phyloP scores from a whole-genome alignment of 2,888 invertebrate species.

The Helicoverpa assulta region DNA sequence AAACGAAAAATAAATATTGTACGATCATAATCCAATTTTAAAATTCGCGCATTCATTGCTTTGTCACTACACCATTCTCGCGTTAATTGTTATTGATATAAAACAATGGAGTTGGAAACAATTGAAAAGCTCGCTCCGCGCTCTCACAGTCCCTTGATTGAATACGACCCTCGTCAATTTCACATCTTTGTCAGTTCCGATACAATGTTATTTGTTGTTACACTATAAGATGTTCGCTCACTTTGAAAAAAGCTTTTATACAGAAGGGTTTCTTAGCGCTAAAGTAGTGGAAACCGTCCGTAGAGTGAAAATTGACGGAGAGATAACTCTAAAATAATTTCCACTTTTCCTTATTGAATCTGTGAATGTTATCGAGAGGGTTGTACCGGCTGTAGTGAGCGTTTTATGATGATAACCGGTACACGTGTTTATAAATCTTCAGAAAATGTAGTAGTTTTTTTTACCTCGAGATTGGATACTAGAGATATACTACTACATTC shows the following conservation, averaged over 20 bases:
- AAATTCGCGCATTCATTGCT: slow-evolving; percentile 34
- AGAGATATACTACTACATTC: too few relatives aligned
- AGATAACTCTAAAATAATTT: slow-evolving; percentile 31
- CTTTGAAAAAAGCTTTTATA: slow-evolving; percentile 48
- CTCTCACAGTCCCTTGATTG: slow-evolving; percentile 54
- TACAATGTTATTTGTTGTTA: slow-evolving; percentile 62
- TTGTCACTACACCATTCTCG: slow-evolving; percentile 27
- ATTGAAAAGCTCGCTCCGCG: slow-evolving; percentile 53
- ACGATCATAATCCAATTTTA: slow-evolving; percentile 21
- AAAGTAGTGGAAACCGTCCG: slow-evolving; percentile 17
- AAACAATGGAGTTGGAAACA: slow-evolving; percentile 57
- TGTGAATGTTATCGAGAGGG: slow-evolving; percentile 20
- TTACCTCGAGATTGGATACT: too few relatives aligned
- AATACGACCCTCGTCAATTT: slow-evolving; percentile 77
- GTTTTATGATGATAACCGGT: background rate
- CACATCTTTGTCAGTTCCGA: slow-evolving; percentile 61
- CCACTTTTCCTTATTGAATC: slow-evolving; percentile 15
- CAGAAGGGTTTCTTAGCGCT: slow-evolving; percentile 42
- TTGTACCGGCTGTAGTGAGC: background rate
- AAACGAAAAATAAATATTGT: background rate
- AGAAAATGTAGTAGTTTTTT: too few relatives aligned
- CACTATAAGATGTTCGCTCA: slow-evolving; percentile 43
- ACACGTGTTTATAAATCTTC: too few relatives aligned
- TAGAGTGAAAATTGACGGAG: slow-evolving; percentile 31
- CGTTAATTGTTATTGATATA: slow-evolving; percentile 46